These are phyloP conservation scores for Neosilurus hyrtlii DNA, from an alignment of 2,797 vertebrate species.

Conservation along the genomic window DNA sequence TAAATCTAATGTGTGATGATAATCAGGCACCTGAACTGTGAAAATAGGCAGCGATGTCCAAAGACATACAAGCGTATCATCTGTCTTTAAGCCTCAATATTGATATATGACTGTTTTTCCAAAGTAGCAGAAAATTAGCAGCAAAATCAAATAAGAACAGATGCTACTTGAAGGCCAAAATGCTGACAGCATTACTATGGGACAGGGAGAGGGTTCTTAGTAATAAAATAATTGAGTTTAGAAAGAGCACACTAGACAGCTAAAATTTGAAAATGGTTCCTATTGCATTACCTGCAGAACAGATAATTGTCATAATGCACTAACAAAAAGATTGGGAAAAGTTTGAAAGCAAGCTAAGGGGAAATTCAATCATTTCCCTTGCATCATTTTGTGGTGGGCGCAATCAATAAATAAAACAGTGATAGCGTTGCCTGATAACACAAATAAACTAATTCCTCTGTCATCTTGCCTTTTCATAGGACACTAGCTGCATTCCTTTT, in stretches of 20 bases:
- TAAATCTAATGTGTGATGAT: background rate
- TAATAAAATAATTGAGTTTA: constrained; percentile 75
- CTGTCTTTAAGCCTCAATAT: background rate
- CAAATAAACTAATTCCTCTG: background rate
- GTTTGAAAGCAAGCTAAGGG: background rate
- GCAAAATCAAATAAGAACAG: constrained; percentile 21
- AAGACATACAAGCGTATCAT: background rate
- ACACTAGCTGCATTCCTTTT: background rate
- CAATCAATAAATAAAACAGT: constrained; percentile 8
- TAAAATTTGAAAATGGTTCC: constrained; percentile 25
- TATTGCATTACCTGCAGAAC: constrained; percentile 21
- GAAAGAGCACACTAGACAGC: constrained; percentile 33
- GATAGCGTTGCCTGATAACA: background rate
- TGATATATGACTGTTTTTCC: constrained; percentile 17
- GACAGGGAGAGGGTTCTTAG: constrained; percentile 67
- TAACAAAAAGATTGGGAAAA: background rate
- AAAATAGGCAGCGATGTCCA: background rate
- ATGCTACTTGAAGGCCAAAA: constrained; percentile 38
- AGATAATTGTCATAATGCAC: constrained; percentile 21
- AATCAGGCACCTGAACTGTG: constrained; percentile 3
- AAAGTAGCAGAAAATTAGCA: constrained; percentile 20
- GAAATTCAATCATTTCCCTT: background rate
- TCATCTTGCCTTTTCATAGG: background rate
- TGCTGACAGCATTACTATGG: constrained; percentile 68
- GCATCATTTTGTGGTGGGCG: background rate